phyloP scores from a whole-genome alignment of 2,888 invertebrate species.

The Coenonympha glycerion region DNA sequence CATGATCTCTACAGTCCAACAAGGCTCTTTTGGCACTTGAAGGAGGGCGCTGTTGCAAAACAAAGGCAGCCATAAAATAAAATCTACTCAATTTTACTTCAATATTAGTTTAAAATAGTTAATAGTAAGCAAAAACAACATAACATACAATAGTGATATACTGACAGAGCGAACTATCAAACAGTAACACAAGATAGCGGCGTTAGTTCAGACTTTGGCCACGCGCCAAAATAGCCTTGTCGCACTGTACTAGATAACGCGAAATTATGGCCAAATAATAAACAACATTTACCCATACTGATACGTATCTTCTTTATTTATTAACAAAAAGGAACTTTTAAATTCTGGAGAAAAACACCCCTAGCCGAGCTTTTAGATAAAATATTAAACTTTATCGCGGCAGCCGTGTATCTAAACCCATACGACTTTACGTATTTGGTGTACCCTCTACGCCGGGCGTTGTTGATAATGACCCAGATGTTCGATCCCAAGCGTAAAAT shows the following conservation, averaged over 20 bases:
- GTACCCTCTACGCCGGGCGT: constrained; percentile 5
- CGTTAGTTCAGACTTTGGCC: too few relatives aligned
- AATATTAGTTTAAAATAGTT: too few relatives aligned
- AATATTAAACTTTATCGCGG: constrained; percentile 22
- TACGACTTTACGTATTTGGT: not conserved
- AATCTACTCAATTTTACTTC: too few relatives aligned
- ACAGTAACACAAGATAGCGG: too few relatives aligned
- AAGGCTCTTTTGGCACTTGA: too few relatives aligned
- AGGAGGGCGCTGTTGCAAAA: too few relatives aligned
- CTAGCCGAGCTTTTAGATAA: constrained; percentile 17
- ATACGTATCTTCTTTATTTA: constrained; percentile 5
- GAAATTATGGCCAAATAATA: not conserved
- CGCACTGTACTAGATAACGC: not conserved
- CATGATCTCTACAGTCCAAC: too few relatives aligned
- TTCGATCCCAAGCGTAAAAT: constrained; percentile 28
- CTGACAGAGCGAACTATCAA: too few relatives aligned
- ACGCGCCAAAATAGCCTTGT: too few relatives aligned
- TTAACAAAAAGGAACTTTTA: constrained; percentile 4
- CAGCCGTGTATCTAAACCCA: constrained; percentile 18
- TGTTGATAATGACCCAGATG: constrained; percentile 27
- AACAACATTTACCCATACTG: not conserved
- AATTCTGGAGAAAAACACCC: constrained; percentile 15
- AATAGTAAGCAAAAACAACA: too few relatives aligned
- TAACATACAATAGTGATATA: too few relatives aligned
- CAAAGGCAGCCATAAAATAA: too few relatives aligned